Percentiles rank a stretch among this genome's conserved stretches.
Conservation (phyloP, 92 coral and sea anemone genomes). For the Epizoanthus fatuus region DNA sequence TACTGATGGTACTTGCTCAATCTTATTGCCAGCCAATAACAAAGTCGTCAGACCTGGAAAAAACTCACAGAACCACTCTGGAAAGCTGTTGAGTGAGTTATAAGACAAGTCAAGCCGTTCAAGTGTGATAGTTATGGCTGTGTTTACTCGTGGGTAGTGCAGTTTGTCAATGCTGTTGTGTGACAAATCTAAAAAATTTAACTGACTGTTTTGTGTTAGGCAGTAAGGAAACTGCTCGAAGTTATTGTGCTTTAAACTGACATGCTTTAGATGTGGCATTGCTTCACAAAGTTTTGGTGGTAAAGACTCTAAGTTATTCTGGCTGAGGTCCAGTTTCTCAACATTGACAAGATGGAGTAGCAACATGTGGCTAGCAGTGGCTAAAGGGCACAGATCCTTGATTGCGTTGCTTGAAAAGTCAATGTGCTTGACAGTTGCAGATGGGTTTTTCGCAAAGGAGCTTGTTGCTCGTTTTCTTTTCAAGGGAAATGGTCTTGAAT, state of each 20-base stretch:
- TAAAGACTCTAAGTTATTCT: slow-evolving; percentile 71
- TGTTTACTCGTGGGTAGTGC: slow-evolving; percentile 30
- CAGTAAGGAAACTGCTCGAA: slow-evolving; percentile 77
- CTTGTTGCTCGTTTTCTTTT: slow-evolving; percentile 60
- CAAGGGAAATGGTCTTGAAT: slow-evolving; percentile 1
- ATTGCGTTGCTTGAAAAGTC: slow-evolving; percentile 90
- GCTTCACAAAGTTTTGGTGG: slow-evolving; percentile 75
- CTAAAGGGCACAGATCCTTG: slow-evolving; percentile 66
- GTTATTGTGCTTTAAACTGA: slow-evolving; percentile 80
- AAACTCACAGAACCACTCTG: slow-evolving; percentile 80
- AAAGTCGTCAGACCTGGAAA: slow-evolving; percentile 77
- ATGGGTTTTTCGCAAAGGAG: slow-evolving; percentile 21
- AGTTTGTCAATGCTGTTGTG: slow-evolving; percentile 71
- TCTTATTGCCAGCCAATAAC: slow-evolving; percentile 77
- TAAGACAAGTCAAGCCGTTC: slow-evolving; percentile 83
- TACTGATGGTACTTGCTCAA: slow-evolving; percentile 62
- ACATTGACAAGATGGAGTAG: slow-evolving; percentile 69
- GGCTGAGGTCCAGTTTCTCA: slow-evolving; percentile 91
- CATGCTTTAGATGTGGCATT: slow-evolving; percentile 87
- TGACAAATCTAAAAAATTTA: slow-evolving; percentile 74
- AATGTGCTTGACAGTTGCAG: slow-evolving; percentile 80
- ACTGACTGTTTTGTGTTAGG: slow-evolving; percentile 58
- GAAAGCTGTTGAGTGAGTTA: slow-evolving; percentile 74
- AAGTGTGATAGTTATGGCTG: slow-evolving; percentile 55
- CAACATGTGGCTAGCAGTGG: slow-evolving; percentile 59